phyloP scores from a whole-genome alignment of 2,888 invertebrate genomes.

The Ernsta delagoae region DNA sequence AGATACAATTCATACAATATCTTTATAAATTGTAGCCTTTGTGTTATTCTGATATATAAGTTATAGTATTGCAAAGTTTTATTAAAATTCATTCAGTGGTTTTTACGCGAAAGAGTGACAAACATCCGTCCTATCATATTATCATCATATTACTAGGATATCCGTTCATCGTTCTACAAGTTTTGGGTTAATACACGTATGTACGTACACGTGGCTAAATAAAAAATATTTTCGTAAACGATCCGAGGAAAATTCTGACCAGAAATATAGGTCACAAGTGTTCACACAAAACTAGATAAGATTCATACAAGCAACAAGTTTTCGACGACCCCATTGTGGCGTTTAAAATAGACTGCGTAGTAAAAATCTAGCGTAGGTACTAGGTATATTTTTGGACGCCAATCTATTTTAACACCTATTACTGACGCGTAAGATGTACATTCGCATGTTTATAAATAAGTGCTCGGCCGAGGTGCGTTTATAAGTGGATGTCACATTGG shows the following conservation, averaged over 20 bases:
- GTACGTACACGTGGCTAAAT: background rate
- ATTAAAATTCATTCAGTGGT: too few species aligned
- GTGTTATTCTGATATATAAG: too few species aligned
- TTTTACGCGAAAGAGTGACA: too few species aligned
- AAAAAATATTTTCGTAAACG: background rate
- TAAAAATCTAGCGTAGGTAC: constrained; percentile 19
- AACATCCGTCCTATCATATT: too few species aligned
- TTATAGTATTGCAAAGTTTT: too few species aligned
- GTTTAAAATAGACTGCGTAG: constrained; percentile 28
- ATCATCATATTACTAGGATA: too few species aligned
- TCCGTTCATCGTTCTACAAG: background rate
- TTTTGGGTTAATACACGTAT: background rate
- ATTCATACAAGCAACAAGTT: constrained; percentile 20
- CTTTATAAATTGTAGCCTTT: too few species aligned
- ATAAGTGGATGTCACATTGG: constrained; percentile 18
- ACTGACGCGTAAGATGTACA: background rate
- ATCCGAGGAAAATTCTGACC: background rate
- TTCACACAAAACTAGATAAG: constrained; percentile 19
- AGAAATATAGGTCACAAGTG: constrained; percentile 21
- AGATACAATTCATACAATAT: too few species aligned
- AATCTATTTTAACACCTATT: constrained; percentile 9
- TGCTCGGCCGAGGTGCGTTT: constrained; percentile 15
- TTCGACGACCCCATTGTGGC: constrained; percentile 29
- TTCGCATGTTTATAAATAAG: constrained; percentile 16
- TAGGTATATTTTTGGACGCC: constrained; percentile 9